Percentiles rank a stretch among this genome's conserved stretches.
phyloP scores from a whole-genome alignment of 2,113 vertebrate genomes.

The Lichenostomus cassidix region DNA sequence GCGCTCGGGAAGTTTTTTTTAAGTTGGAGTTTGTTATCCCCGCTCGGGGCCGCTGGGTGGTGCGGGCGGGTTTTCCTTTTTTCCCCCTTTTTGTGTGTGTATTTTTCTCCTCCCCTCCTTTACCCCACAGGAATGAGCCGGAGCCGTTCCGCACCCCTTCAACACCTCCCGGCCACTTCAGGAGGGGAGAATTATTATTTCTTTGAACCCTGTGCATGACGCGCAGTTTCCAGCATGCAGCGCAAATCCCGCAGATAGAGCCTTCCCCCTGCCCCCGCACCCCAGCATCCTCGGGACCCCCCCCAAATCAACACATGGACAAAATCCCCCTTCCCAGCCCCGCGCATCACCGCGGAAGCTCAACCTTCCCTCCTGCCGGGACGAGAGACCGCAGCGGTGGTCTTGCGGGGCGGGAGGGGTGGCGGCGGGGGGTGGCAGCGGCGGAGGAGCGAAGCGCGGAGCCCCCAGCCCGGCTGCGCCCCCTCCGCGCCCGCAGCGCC shows the following conservation, averaged over 20 bases:
- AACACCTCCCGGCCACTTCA: conserved; percentile 72
- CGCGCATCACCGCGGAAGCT: too few relatives aligned
- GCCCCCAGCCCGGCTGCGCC: too few relatives aligned
- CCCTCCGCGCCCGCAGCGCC: too few relatives aligned
- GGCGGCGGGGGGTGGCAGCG: too few relatives aligned
- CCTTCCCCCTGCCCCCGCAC: not conserved
- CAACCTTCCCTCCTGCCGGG: too few relatives aligned
- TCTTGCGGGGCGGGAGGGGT: too few relatives aligned
- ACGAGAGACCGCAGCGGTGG: too few relatives aligned
- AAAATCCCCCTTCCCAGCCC: too few relatives aligned
- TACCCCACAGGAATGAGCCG: conserved; percentile 54
- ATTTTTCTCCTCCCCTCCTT: conserved; percentile 7
- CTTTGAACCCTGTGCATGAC: not conserved
- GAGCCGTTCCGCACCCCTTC: conserved; percentile 8
- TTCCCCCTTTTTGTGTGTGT: not conserved
- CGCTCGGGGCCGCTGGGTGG: conserved; percentile 90
- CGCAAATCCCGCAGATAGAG: not conserved
- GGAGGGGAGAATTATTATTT: not conserved
- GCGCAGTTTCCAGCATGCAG: not conserved
- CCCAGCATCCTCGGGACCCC: too few relatives aligned
- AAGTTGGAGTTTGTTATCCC: conserved; percentile 82
- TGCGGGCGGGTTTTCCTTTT: conserved; percentile 76
- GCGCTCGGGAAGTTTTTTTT: conserved; percentile 67
- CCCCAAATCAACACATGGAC: too few relatives aligned
- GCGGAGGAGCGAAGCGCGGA: too few relatives aligned